These are phyloP conservation scores for Sebastes taczanowskii DNA, from an alignment of 2,797 vertebrate species.

Conservation along the genomic window DNA sequence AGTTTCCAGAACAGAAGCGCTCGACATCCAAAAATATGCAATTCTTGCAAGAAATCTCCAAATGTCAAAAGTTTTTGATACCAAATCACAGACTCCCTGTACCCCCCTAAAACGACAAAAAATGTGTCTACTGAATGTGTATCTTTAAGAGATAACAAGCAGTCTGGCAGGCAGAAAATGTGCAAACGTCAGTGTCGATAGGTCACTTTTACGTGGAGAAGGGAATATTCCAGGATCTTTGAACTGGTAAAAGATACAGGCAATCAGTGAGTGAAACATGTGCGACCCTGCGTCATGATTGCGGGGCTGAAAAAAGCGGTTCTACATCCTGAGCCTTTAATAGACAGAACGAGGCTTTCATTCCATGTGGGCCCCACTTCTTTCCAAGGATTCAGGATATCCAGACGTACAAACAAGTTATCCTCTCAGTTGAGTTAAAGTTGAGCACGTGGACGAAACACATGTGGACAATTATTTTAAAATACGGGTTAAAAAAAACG, in stretches of 20 bases:
- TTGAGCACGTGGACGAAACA: slow-evolving; percentile 23
- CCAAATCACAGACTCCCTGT: no score
- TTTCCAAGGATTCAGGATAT: slow-evolving; percentile 44
- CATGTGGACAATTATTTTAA: slow-evolving; percentile 58
- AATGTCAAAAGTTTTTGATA: no score
- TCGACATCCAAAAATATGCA: no score
- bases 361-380: slow-evolving; percentile 1
- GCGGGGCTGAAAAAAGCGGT: not conserved
- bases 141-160: no score
- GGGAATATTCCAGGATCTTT: slow-evolving; percentile 3
- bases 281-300: slow-evolving; percentile 36
- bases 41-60: no score
- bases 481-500: not conserved
- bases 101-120: no score
- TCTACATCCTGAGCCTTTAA: slow-evolving; percentile 48
- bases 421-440: slow-evolving; percentile 29
- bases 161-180: not conserved
- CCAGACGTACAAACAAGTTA: slow-evolving; percentile 2
- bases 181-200: not conserved
- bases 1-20: no score
- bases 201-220: not conserved
- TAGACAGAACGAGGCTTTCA: slow-evolving; percentile 9
- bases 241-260: slow-evolving; percentile 8
- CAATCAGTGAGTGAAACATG: slow-evolving; percentile 32
- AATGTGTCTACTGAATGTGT: no score